Evolutionary conservation across 2,888 invertebrate species (phyloP).

Genomic region (Escarpia spicata): DNA sequence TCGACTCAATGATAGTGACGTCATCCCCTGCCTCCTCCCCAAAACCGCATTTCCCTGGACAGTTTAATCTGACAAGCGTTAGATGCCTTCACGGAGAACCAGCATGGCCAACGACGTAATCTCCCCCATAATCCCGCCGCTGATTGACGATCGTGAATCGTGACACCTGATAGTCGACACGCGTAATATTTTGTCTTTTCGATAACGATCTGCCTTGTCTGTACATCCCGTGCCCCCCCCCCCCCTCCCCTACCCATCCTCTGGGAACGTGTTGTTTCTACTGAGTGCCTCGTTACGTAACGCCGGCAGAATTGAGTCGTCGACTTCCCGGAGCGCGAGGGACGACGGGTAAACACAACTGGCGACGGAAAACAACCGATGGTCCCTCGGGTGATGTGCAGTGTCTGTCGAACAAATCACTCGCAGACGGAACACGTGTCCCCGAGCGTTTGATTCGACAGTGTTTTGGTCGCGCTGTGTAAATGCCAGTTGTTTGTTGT

Average conservation of each 20-base stretch:
- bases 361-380: neutral
- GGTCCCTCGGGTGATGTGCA: neutral
- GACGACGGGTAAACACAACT: neutral
- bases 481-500: no score
- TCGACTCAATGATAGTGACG: neutral
- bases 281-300: neutral
- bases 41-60: neutral
- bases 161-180: neutral
- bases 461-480: no score
- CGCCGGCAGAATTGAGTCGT: neutral
- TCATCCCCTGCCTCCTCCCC: neutral
- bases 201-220: neutral
- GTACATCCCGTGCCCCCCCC: neutral
- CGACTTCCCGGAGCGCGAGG: neutral
- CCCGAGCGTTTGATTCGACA: no score
- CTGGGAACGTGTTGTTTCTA: neutral
- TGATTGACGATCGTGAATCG: neutral
- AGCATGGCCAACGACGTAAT: neutral
- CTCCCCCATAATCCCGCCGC: neutral
- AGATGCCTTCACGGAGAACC: neutral
- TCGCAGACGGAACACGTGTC: no score
- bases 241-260: neutral
- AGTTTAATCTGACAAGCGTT: neutral
- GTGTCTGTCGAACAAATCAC: neutral
- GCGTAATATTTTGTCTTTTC: conserved; percentile 3